Conservation (phyloP, 2,113 vertebrate species). For the Saimiri boliviensis region DNA sequence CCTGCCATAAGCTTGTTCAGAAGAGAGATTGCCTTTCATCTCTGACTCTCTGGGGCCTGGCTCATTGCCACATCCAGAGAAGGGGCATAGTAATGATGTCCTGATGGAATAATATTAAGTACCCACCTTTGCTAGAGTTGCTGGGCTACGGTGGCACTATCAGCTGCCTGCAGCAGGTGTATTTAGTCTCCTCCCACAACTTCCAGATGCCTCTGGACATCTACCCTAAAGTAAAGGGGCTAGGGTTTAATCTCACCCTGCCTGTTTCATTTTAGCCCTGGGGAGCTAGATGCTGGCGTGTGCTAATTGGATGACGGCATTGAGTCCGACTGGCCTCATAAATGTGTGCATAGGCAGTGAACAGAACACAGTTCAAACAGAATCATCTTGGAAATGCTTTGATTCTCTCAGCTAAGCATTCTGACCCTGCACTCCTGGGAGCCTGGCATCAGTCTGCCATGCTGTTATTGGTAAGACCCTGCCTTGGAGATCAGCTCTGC, state of each 20-base stretch:
- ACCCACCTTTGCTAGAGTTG: background rate
- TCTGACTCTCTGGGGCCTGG: constrained; percentile 28
- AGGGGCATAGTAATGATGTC: background rate
- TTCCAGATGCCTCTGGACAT: constrained; percentile 25
- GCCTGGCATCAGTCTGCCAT: constrained; percentile 20
- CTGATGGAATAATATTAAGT: background rate
- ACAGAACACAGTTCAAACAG: constrained; percentile 62
- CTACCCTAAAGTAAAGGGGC: background rate
- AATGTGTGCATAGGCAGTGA: constrained; percentile 46
- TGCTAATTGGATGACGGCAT: constrained; percentile 66
- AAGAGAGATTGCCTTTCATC: constrained; percentile 66
- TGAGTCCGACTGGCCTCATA: constrained; percentile 42
- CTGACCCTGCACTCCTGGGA: constrained; percentile 41
- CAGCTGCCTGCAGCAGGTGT: constrained; percentile 21
- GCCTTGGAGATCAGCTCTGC: background rate
- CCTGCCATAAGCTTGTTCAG: constrained; percentile 53
- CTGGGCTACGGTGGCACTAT: background rate
- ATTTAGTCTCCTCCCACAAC: constrained; percentile 8
- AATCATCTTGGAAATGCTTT: constrained; percentile 67
- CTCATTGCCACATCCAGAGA: constrained; percentile 18
- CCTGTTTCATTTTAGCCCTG: constrained; percentile 50
- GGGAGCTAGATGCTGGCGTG: constrained; percentile 46
- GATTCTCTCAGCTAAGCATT: constrained; percentile 62
- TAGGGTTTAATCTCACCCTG: constrained; percentile 58
- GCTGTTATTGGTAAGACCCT: background rate